Evolutionary conservation across 1,140 invertebrate species (phyloP).

Genomic region (Tribolium madens): DNA sequence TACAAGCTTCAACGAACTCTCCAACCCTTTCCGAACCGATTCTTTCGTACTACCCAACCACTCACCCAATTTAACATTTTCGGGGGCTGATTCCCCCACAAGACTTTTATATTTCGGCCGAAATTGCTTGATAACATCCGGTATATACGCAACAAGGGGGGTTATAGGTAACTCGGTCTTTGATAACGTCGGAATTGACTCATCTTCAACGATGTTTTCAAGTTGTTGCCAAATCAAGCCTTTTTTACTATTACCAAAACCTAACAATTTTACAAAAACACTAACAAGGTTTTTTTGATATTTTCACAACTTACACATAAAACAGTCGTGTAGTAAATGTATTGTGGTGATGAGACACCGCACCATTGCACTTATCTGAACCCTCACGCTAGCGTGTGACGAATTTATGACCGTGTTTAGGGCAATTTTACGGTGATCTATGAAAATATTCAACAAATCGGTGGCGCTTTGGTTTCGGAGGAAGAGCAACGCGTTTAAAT

Average conservation of each 20-base stretch:
- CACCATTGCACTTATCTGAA: slow-evolving; percentile 68
- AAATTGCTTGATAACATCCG: slow-evolving; percentile 67
- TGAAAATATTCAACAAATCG: slow-evolving; percentile 68
- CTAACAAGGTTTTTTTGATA: not conserved
- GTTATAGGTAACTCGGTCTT: slow-evolving; percentile 67
- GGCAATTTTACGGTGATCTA: slow-evolving; percentile 67
- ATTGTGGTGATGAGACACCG: slow-evolving; percentile 69
- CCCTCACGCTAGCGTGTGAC: slow-evolving; percentile 68
- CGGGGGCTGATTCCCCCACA: slow-evolving; percentile 53
- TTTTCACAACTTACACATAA: slow-evolving; percentile 67
- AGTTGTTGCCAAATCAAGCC: slow-evolving; percentile 67
- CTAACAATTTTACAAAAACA: slow-evolving; percentile 56
- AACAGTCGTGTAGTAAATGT: slow-evolving; percentile 68
- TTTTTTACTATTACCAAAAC: slow-evolving; percentile 60
- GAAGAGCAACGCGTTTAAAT: slow-evolving; percentile 62
- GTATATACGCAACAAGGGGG: slow-evolving; percentile 66
- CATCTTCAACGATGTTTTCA: slow-evolving; percentile 64
- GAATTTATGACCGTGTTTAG: slow-evolving; percentile 68
- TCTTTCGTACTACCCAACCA: slow-evolving; percentile 67
- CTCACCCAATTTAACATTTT: slow-evolving; percentile 51
- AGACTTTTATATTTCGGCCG: slow-evolving; percentile 59
- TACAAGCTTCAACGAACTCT: slow-evolving; percentile 67
- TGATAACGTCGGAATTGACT: slow-evolving; percentile 66
- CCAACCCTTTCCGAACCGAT: slow-evolving; percentile 64
- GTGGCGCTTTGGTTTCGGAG: slow-evolving; percentile 63